phyloP scores from a whole-genome alignment of 2,888 invertebrate genomes.

The Boloria euphrosyne region DNA sequence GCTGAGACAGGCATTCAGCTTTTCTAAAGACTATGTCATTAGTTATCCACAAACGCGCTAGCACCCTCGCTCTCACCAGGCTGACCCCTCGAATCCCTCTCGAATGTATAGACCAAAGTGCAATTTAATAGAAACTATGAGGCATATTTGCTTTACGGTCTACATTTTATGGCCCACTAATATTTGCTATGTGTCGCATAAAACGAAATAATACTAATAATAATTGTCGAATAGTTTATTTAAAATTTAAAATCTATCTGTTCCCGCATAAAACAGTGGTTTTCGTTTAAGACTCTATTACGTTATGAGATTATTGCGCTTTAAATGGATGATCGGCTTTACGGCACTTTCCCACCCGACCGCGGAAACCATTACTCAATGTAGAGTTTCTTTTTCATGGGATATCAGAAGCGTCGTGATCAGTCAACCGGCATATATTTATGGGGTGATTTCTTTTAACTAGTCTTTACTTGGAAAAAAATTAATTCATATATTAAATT shows the following conservation, averaged over 20 bases:
- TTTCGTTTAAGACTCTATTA: not conserved
- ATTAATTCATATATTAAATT: no score
- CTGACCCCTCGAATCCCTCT: constrained; percentile 6
- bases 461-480: not conserved
- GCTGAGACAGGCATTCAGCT: constrained; percentile 37
- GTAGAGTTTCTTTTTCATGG: constrained; percentile 62
- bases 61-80: constrained; percentile 22
- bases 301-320: constrained; percentile 3
- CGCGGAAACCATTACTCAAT: constrained; percentile 54
- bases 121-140: not conserved
- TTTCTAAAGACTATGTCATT: constrained; percentile 39
- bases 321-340: constrained; percentile 12
- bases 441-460: constrained; percentile 36
- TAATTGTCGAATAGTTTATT: not conserved
- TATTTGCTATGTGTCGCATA: no score
- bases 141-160: no score
- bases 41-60: constrained; percentile 34
- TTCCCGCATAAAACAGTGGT: not conserved
- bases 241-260: not conserved
- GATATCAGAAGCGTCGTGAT: constrained; percentile 58
- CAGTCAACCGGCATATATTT: constrained; percentile 56
- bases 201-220: no score
- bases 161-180: no score
- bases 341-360: constrained; percentile 12
- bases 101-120: not conserved